phyloP scores from a whole-genome alignment of 2,888 invertebrate genomes.

The Lithosia quadra region DNA sequence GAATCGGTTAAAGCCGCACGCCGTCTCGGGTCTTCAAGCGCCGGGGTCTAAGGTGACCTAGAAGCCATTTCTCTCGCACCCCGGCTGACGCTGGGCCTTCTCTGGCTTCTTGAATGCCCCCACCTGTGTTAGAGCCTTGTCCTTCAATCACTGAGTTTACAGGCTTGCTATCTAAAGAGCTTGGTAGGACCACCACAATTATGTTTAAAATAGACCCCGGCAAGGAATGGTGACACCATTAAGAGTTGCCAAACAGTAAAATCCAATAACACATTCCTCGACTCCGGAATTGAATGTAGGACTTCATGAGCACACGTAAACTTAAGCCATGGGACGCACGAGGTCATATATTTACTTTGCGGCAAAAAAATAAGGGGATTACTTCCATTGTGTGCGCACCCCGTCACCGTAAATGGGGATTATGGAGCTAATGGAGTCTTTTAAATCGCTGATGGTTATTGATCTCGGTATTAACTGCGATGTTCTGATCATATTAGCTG shows the following conservation, averaged over 20 bases:
- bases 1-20: too few relatives aligned
- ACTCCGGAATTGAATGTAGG: neutral
- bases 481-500: slow-evolving; percentile 20
- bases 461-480: slow-evolving; percentile 26
- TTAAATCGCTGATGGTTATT: slow-evolving; percentile 23
- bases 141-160: too few relatives aligned
- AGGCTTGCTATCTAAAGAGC: too few relatives aligned
- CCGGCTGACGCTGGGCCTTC: too few relatives aligned
- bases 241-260: neutral
- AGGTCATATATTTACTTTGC: neutral
- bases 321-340: neutral
- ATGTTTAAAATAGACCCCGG: neutral
- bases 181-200: neutral
- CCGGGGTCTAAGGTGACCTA: too few relatives aligned
- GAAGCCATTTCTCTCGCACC: too few relatives aligned
- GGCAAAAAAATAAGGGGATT: slow-evolving; percentile 11
- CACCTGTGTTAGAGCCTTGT: neutral
- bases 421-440: slow-evolving; percentile 17
- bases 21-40: too few relatives aligned
- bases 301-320: neutral
- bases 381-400: slow-evolving; percentile 13
- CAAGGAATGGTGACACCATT: too few relatives aligned
- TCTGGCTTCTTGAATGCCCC: too few relatives aligned
- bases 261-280: neutral
- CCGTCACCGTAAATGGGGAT: slow-evolving; percentile 17